A percentile compares a stretch with the other conserved stretches of the same genome.
phyloP scores from a whole-genome alignment of 1,140 invertebrate species.

The Diorhabda elongata region DNA sequence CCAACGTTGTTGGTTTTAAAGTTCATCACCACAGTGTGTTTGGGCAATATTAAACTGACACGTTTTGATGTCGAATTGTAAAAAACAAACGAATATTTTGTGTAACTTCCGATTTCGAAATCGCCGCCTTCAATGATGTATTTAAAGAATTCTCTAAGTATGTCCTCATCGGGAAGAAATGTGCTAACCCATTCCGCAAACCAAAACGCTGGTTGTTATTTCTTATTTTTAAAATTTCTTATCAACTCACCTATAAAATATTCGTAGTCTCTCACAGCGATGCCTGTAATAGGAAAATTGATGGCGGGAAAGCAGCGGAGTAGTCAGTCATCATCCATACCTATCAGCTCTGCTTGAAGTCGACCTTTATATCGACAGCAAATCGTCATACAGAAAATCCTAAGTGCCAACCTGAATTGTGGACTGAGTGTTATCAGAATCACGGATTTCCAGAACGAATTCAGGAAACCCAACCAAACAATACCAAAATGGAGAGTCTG shows the following conservation, averaged over 20 bases:
- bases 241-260: constrained; percentile 30
- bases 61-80: neutral
- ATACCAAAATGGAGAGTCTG: constrained; percentile 87
- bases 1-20: no score
- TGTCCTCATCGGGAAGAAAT: neutral
- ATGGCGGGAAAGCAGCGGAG: constrained; percentile 31
- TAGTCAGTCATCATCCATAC: constrained; percentile 72
- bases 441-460: constrained; percentile 91
- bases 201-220: no score
- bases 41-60: no score
- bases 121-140: neutral
- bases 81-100: neutral
- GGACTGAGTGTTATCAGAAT: constrained; percentile 84
- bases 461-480: constrained; percentile 89
- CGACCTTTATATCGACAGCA: constrained; percentile 77
- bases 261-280: constrained; percentile 44
- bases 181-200: neutral
- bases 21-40: no score
- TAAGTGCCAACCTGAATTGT: constrained; percentile 81
- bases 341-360: constrained; percentile 75
- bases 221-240: no score
- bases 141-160: neutral
- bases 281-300: constrained; percentile 40
- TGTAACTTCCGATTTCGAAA: neutral
- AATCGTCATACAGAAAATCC: constrained; percentile 83